Conservation (phyloP, 2,888 invertebrate species). For the Autographa pulchrina region DNA sequence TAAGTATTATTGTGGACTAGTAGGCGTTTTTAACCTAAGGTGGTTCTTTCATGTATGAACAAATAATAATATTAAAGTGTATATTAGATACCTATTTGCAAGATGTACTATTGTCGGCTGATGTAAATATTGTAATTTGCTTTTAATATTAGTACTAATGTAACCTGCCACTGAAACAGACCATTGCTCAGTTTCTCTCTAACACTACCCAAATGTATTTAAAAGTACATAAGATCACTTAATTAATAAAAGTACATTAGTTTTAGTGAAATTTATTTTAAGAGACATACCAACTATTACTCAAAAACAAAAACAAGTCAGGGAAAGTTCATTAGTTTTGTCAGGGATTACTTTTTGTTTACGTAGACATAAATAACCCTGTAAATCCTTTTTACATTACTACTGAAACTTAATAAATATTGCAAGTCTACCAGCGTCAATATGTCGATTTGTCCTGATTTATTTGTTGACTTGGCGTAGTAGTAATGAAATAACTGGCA, state of each 20-base stretch:
- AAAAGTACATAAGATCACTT: conserved; percentile 31
- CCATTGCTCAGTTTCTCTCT: conserved; percentile 78
- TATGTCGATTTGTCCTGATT: background rate
- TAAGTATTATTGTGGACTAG: conserved; percentile 67
- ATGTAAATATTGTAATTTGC: conserved; percentile 89
- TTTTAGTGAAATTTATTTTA: conserved; percentile 23
- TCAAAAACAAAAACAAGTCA: conserved; percentile 5
- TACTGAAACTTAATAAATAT: too few relatives aligned
- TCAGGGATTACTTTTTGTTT: background rate
- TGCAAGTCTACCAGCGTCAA: background rate
- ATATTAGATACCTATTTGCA: conserved; percentile 75
- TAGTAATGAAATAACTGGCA: conserved; percentile 66
- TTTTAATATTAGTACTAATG: conserved; percentile 83
- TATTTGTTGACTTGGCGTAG: conserved; percentile 27
- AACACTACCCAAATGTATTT: conserved; percentile 29
- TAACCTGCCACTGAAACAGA: conserved; percentile 87
- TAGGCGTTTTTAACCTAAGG: conserved; percentile 55
- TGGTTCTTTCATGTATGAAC: conserved; percentile 68
- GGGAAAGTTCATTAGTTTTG: background rate
- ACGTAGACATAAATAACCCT: background rate
- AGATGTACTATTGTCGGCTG: conserved; percentile 75
- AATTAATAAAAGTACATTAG: conserved; percentile 39
- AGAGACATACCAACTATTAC: conserved; percentile 24
- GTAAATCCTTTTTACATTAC: too few relatives aligned
- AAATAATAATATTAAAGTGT: conserved; percentile 74